Percentiles rank a stretch among this genome's conserved stretches.
Evolutionary conservation across 2,888 invertebrate species (phyloP).

Genomic region (Noctua comes): DNA sequence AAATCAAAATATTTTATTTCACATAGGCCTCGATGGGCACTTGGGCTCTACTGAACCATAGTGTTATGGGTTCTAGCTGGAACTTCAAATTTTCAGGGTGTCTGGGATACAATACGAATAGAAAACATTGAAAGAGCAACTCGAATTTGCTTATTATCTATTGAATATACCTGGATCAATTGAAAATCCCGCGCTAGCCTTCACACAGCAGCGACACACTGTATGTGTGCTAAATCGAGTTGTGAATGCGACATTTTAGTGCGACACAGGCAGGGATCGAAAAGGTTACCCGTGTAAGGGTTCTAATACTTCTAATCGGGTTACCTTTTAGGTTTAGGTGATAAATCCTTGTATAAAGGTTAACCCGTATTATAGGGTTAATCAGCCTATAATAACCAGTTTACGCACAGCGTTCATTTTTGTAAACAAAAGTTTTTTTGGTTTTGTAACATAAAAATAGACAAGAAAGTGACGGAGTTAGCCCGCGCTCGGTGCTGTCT

Average conservation of each 20-base stretch:
- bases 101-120: not conserved
- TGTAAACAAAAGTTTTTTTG: too few species aligned
- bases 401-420: not conserved
- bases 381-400: not conserved
- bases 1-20: too few species aligned
- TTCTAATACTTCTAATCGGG: not conserved
- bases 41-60: too few species aligned
- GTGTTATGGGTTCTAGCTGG: not conserved
- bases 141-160: not conserved
- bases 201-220: not conserved
- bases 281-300: not conserved
- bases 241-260: not conserved
- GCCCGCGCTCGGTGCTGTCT: not conserved
- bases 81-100: not conserved
- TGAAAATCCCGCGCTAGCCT: constrained; percentile 1
- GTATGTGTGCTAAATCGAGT: not conserved
- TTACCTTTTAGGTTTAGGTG: not conserved
- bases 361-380: not conserved
- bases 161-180: not conserved
- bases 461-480: too few species aligned
- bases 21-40: too few species aligned
- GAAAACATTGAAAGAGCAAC: not conserved
- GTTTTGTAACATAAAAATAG: too few species aligned
- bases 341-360: not conserved
- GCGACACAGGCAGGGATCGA: not conserved